phyloP scores from a whole-genome alignment of 2,113 vertebrate species.

The Xyrauchen texanus region DNA sequence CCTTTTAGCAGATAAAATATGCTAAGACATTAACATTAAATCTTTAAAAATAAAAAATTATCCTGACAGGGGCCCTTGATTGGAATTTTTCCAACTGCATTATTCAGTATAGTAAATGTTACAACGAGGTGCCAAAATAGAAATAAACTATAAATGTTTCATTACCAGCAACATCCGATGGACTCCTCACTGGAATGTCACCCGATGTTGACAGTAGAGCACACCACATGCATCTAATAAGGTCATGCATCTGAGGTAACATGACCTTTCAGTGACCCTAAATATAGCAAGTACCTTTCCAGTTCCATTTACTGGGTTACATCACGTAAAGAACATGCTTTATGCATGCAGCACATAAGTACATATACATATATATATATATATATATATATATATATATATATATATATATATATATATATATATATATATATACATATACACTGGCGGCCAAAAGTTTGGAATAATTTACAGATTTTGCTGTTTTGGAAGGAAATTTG shows the following conservation, averaged over 20 bases:
- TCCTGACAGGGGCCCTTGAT: background rate
- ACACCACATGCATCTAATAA: constrained; percentile 20
- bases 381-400: no score
- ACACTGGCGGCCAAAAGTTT: no score
- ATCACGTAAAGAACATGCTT: background rate
- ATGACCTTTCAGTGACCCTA: constrained; percentile 37
- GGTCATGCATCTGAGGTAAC: constrained; percentile 38
- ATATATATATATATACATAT: no score
- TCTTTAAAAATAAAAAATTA: no score
- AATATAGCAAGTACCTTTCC: constrained; percentile 27
- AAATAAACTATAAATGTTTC: background rate
- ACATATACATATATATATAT: no score
- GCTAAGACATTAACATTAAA: no score
- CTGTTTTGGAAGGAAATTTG: no score
- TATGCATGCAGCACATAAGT: background rate
- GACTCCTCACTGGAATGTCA: constrained; percentile 22
- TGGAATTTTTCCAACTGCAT: background rate
- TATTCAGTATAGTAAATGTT: background rate
- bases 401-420: no score
- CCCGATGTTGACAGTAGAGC: background rate
- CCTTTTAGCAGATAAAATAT: no score
- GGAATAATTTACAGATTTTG: no score
- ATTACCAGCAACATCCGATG: constrained; percentile 29
- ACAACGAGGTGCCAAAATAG: background rate
- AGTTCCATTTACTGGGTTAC: background rate